Conservation (phyloP, 2,888 invertebrate genomes). For the Idaea straminata region DNA sequence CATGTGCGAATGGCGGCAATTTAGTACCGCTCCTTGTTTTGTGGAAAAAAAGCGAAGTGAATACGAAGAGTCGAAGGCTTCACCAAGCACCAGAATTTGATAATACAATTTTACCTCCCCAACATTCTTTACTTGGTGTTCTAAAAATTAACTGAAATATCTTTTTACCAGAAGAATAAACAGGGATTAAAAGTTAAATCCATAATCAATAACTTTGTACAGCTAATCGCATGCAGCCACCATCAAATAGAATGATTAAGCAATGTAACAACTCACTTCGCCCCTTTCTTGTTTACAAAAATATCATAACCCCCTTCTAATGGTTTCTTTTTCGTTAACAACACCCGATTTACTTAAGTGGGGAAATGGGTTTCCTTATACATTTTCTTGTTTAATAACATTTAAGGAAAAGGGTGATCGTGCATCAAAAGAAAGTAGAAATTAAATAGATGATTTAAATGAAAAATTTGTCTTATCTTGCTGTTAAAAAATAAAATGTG, state of each 20-base stretch:
- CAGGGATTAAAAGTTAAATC: not conserved
- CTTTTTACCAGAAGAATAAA: not conserved
- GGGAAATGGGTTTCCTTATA: slow-evolving; percentile 47
- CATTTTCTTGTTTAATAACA: slow-evolving; percentile 48
- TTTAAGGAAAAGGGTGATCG: slow-evolving; percentile 41
- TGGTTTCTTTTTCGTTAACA: slow-evolving; percentile 59
- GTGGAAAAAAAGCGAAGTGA: no score
- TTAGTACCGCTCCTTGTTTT: no score
- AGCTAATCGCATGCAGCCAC: slow-evolving; percentile 13
- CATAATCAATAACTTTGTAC: slow-evolving; percentile 3
- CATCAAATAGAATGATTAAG: slow-evolving; percentile 54
- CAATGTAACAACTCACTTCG: slow-evolving; percentile 49
- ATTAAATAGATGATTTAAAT: slow-evolving; percentile 41
- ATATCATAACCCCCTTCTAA: slow-evolving; percentile 41
- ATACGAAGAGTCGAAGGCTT: no score
- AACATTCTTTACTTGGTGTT: not conserved
- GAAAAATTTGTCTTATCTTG: not conserved
- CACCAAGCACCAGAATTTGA: no score
- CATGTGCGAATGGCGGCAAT: no score
- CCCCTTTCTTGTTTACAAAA: slow-evolving; percentile 38
- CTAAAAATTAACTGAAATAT: not conserved
- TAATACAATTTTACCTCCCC: no score
- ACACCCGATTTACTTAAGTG: slow-evolving; percentile 67
- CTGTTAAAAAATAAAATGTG: no score
- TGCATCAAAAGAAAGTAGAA: slow-evolving; percentile 55